phyloP scores from a whole-genome alignment of 2,888 invertebrate genomes.

The Thera britannica region DNA sequence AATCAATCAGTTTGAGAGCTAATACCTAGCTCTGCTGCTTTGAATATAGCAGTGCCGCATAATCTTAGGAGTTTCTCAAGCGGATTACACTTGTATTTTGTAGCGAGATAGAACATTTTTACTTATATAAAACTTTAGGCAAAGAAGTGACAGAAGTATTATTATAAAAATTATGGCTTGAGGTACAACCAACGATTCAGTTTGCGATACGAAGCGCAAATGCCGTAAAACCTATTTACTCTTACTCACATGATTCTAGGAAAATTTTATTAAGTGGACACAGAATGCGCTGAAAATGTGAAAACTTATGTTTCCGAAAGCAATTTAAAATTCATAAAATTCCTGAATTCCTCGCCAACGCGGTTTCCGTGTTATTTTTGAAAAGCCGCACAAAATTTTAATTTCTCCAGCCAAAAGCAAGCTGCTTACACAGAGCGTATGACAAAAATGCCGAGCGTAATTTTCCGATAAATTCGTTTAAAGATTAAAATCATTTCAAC shows the following conservation, averaged over 20 bases:
- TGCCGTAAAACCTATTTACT: not conserved
- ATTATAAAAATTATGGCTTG: no score
- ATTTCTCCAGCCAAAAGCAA: conserved; percentile 55
- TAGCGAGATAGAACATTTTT: not conserved
- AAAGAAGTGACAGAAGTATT: no score
- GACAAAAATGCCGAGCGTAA: conserved; percentile 53
- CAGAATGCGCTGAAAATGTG: conserved; percentile 7
- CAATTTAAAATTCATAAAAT: conserved; percentile 25
- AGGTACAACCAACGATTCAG: no score
- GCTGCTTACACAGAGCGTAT: conserved; percentile 50
- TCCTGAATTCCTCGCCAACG: conserved; percentile 20
- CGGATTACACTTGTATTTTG: not conserved
- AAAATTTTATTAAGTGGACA: conserved; percentile 1
- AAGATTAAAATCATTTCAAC: conserved; percentile 49
- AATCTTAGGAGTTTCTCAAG: conserved; percentile 22
- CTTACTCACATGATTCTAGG: not conserved
- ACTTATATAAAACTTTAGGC: no score
- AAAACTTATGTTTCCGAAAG: conserved; percentile 18
- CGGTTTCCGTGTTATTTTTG: conserved; percentile 33
- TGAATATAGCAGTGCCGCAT: conserved; percentile 29
- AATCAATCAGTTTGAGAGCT: conserved; percentile 55
- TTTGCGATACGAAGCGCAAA: not conserved
- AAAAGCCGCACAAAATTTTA: conserved; percentile 56
- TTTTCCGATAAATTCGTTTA: conserved; percentile 58
- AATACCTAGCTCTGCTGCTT: conserved; percentile 35